Percentiles rank a stretch among this genome's conserved stretches.
phyloP scores from a whole-genome alignment of 2,797 vertebrate genomes.

The Streptopelia turtur region DNA sequence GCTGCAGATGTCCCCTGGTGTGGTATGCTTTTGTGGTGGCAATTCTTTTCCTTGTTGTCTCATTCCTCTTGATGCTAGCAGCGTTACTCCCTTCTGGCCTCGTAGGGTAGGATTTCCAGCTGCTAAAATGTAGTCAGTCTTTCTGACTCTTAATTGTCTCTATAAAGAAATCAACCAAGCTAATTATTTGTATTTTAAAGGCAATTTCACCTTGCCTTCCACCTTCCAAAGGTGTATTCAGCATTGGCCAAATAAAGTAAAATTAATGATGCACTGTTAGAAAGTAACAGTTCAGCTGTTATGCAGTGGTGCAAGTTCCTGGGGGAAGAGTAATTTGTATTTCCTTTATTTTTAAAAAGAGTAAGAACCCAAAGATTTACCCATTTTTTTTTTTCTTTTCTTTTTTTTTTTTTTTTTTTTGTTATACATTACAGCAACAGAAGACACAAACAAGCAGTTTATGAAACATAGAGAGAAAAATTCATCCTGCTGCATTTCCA shows the following conservation, averaged over 20 bases:
- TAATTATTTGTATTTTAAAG: slow-evolving; percentile 11
- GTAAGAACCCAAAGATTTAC: neutral
- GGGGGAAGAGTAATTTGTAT: neutral
- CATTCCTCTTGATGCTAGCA: neutral
- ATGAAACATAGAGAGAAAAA: neutral
- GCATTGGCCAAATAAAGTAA: neutral
- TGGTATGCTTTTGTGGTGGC: neutral
- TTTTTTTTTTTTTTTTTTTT: neutral
- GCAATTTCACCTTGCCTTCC: neutral
- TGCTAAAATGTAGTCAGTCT: neutral
- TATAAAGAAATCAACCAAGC: neutral
- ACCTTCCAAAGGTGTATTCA: neutral
- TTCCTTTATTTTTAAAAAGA: neutral
- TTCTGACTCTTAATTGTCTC: neutral
- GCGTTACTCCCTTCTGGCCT: neutral
- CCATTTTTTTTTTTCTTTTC: neutral
- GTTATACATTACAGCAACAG: neutral
- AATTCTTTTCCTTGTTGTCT: neutral
- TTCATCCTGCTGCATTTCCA: neutral
- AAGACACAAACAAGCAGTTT: neutral
- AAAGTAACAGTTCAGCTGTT: neutral
- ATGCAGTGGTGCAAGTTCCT: neutral
- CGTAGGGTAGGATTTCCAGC: neutral
- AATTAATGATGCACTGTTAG: neutral
- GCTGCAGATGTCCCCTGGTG: neutral